Evolutionary conservation across 2,888 invertebrate genomes (phyloP), one percentile per base, ranked within the genome.

Genomic region (Volucella bombylans): DNA sequence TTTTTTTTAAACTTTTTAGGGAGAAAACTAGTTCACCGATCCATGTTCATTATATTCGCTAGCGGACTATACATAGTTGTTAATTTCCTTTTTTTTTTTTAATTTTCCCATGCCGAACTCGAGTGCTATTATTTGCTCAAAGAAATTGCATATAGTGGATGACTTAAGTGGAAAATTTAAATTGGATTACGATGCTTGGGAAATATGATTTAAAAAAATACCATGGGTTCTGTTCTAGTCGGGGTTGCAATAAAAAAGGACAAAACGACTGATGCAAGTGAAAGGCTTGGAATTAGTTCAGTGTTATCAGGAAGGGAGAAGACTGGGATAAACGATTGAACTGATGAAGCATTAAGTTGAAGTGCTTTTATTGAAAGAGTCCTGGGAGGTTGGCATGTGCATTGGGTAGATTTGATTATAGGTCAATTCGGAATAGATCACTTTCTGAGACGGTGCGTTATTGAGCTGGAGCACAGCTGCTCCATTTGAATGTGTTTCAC

Each of bases 41-140:
- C 78, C 78, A 73, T 79, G 82, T 79, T 83, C 82, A 83, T 83
- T 79, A 69, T 83, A 73, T 83, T 79, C 78, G 73, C 79, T 78
- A 74, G 78, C 69, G 78, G 82, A 83, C 4, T 23, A 4, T 23
- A 83, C 69, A 10, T 64, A 79, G 64, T 79, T 83, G 78, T 79
- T 83, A 79, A 79, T 83, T 68, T 74, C 49, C 57, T 69, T 62
- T 10, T 47, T 61, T 14, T 61, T 59, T 49, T 47, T 49, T 12
- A 52, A 23, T 11, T 62, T 23, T 38, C 49, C 15, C 50, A 12
- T 61, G 45, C 39, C 18, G 52, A 64, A 4, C 52, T 12, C 12
- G 59, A 31, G 69, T 43, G 49, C 50, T 72, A 38, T n/a, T 74
- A 54, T 76, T 81, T 76, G 69, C 59, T 71, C 45, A 45, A 59